Evolutionary conservation across 2,113 vertebrate species (phyloP).

Genomic region (Scomber japonicus): DNA sequence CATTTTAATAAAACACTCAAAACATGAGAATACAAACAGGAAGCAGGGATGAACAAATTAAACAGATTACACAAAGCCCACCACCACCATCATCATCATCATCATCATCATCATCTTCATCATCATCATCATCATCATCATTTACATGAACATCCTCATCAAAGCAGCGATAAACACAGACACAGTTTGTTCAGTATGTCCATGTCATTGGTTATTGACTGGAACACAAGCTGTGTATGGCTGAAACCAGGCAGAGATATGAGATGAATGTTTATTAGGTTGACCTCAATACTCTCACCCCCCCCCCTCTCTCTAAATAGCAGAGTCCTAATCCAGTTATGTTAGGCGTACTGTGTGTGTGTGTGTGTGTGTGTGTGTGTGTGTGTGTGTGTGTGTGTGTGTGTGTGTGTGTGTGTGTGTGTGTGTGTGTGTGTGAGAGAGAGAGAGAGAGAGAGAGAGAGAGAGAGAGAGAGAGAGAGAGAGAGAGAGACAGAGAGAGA

Average conservation of each 20-base stretch:
- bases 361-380: constrained; percentile 3
- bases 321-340: constrained; percentile 78
- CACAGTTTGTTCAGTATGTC: neutral
- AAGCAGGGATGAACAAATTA: too few species aligned
- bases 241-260: constrained; percentile 43
- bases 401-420: too few species aligned
- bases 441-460: neutral
- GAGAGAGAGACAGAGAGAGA: too few species aligned
- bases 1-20: too few species aligned
- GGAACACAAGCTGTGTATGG: constrained; percentile 11
- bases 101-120: neutral
- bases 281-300: constrained; percentile 77
- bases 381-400: too few species aligned
- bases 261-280: constrained; percentile 75
- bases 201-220: neutral
- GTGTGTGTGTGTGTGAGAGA: too few species aligned
- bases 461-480: neutral
- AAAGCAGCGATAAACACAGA: neutral
- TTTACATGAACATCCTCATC: neutral
- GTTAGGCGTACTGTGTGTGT: constrained; percentile 48
- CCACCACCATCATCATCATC: neutral
- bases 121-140: neutral
- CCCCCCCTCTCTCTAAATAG: constrained; percentile 57
- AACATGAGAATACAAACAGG: too few species aligned
- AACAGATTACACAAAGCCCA: neutral